Base-by-base conservation (phyloP, 2,888 invertebrate genomes). In the Argynnis bischoffii region DNA sequence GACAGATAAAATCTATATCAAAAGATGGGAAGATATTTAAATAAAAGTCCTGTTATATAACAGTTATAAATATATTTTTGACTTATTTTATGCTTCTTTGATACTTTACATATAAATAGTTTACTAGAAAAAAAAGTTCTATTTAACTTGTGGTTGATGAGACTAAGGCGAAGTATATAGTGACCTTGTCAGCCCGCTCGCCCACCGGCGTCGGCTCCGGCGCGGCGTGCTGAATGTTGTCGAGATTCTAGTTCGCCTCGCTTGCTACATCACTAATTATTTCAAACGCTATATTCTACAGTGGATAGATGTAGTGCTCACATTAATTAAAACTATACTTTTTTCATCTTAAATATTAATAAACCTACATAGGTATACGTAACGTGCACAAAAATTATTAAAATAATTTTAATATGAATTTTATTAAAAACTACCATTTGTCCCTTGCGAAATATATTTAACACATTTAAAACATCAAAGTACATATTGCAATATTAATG, bases 101-200 rank as follows among this genome's bases (percentile, higher is more conserved):
- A 26, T 55, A n/a, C 53, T 21, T 26, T 14, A 26, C 11, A n/a
- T 15, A 21, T 47, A 6, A 3, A 59, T 48, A 48, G 47, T 26
- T 41, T 41, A 11, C 8, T 41, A 41, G 35, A 48, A 48, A 26
- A 48, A 59, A n/a, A 47, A 57, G 6, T 31, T 35, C 31, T 55
- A 50, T 35, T 18, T 13, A 54, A 31, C 35, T 3, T 48, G 60
- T 66, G 55, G 66, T 48, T 46, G 47, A 55, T 66, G 55, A 60
- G 66, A 41, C 54, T 55, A 35, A 50, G 65, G 46, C 48, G 55
- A 68, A 63, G 69, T 75, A 75, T 73, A 70, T 70, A 67, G 64
- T 73, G 79, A 76, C 82, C 83, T 81, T 81, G 83, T 69, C 60
- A 63, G 63, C 71, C 11, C 55, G 63, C 60, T 66, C 69, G 70